phyloP scores from a whole-genome alignment of 2,797 vertebrate species.

The Chrosomus eos region DNA sequence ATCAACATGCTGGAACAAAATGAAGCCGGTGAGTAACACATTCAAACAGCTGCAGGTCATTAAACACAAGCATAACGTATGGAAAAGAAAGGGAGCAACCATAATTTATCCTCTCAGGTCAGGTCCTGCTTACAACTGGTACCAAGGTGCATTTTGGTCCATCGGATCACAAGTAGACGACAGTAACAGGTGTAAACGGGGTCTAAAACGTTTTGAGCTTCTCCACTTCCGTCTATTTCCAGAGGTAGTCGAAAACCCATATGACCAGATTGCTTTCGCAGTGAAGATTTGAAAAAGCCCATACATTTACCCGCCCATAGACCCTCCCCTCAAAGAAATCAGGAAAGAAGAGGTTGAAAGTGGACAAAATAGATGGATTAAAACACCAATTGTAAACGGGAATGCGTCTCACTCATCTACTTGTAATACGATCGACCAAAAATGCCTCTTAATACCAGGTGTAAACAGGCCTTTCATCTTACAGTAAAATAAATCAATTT shows the following conservation, averaged over 20 bases:
- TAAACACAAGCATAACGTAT: not conserved
- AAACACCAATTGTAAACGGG: not conserved
- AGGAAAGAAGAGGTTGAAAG: not conserved
- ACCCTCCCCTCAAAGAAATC: not conserved
- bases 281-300: not conserved
- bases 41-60: conserved; percentile 16
- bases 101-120: not conserved
- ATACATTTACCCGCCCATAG: not conserved
- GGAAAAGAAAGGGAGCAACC: not conserved
- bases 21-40: not conserved
- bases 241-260: not conserved
- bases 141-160: not conserved
- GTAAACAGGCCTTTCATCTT: not conserved
- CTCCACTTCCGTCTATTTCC: not conserved
- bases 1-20: conserved; percentile 80
- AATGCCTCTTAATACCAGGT: not conserved
- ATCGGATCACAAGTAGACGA: not conserved
- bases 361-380: not conserved
- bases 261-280: not conserved
- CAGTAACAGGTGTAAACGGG: not conserved
- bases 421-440: not conserved
- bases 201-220: not conserved
- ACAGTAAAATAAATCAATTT: not conserved
- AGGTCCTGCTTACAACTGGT: not conserved
- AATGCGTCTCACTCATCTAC: not conserved